These are phyloP conservation scores for Drosophila rubida DNA, from an alignment of 2,888 invertebrate genomes.

Conservation along the genomic window DNA sequence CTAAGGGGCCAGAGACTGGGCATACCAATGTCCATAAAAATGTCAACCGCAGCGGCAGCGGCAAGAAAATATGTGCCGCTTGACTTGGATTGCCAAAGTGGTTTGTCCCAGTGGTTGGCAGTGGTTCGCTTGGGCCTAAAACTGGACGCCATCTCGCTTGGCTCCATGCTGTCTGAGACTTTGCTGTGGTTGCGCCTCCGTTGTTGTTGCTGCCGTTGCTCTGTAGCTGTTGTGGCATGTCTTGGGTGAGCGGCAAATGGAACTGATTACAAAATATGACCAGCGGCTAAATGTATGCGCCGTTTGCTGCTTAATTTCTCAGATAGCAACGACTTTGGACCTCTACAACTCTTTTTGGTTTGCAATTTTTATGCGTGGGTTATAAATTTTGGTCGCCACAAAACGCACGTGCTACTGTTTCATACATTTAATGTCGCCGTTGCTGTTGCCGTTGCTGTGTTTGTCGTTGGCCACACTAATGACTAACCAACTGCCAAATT, in stretches of 20 bases:
- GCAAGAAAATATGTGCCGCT: conserved; percentile 69
- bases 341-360: conserved; percentile 11
- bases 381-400: conserved; percentile 61
- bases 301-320: conserved; percentile 76
- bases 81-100: conserved; percentile 74
- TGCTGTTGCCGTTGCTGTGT: conserved; percentile 17
- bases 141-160: conserved; percentile 68
- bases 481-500: conserved; percentile 52
- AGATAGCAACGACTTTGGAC: conserved; percentile 54
- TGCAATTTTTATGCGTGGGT: conserved; percentile 65
- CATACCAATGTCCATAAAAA: conserved; percentile 83
- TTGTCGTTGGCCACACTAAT: conserved; percentile 48
- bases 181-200: conserved; percentile 47
- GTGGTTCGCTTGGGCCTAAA: conserved; percentile 54
- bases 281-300: conserved; percentile 77
- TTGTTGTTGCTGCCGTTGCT: conserved; percentile 32
- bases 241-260: conserved; percentile 77
- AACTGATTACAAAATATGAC: conserved; percentile 79
- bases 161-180: conserved; percentile 74
- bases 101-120: conserved; percentile 42
- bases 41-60: conserved; percentile 72
- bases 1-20: conserved; percentile 34
- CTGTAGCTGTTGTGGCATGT: conserved; percentile 43
- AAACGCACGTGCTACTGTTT: conserved; percentile 71
- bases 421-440: neutral